Conservation (phyloP, 2,888 invertebrate species). For the Linnaemya tessellans region DNA sequence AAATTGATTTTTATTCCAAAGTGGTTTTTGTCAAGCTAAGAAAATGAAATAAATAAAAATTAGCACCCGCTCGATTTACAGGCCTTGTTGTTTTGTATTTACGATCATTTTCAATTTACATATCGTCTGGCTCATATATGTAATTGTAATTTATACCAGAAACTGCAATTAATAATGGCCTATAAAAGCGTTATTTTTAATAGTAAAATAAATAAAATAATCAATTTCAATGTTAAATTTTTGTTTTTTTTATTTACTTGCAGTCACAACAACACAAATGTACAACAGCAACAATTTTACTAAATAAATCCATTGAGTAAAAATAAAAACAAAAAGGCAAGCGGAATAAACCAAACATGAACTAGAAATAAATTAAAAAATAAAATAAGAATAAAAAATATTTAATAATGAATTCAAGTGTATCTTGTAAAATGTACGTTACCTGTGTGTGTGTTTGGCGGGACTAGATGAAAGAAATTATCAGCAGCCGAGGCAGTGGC, state of each 20-base stretch:
- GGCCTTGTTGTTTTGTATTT: too few relatives aligned
- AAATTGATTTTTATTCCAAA: too few relatives aligned
- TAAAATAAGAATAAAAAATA: conserved; percentile 6
- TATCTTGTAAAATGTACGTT: conserved; percentile 57
- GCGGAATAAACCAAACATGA: conserved; percentile 52
- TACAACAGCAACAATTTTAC: conserved; percentile 29
- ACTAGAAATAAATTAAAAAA: conserved; percentile 31
- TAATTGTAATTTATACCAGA: too few relatives aligned
- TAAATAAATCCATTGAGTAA: conserved; percentile 45
- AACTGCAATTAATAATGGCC: too few relatives aligned
- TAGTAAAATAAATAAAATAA: background rate
- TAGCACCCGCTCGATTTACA: too few relatives aligned
- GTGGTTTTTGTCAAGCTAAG: too few relatives aligned
- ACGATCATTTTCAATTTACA: too few relatives aligned
- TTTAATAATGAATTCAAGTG: conserved; percentile 49
- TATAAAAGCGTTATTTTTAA: too few relatives aligned
- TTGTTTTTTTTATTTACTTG: conserved; percentile 16
- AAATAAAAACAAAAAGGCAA: conserved; percentile 29
- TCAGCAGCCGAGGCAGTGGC: background rate
- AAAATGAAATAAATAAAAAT: too few relatives aligned
- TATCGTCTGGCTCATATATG: too few relatives aligned
- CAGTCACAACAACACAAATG: conserved; percentile 47
- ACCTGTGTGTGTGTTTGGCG: conserved; percentile 61
- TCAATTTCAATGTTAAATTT: conserved; percentile 34
- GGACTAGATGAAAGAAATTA: conserved; percentile 29